Conservation (phyloP, 2,797 vertebrate species). For the Petrocephalus sullivani region DNA sequence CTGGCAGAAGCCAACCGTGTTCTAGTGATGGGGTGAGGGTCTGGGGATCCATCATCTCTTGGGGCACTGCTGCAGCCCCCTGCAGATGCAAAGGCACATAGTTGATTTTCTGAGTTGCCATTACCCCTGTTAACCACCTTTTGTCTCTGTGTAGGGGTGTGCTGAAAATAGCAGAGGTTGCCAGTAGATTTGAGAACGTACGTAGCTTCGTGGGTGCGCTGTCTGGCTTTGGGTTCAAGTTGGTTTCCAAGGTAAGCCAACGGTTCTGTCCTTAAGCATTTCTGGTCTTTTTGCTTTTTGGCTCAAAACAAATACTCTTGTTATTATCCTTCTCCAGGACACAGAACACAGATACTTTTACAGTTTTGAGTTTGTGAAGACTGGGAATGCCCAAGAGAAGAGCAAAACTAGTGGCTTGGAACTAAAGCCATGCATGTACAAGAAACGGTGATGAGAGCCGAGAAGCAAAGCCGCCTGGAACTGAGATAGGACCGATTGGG, state of each 20-base stretch:
- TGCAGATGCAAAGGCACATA: neutral
- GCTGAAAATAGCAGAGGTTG: conserved; percentile 85
- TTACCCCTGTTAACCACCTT: neutral
- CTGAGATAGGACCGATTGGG: neutral
- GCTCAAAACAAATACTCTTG: neutral
- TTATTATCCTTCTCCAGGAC: conserved; percentile 47
- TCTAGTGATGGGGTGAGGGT: conserved; percentile 70
- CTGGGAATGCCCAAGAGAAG: conserved; percentile 43
- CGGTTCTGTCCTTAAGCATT: neutral
- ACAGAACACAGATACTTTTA: conserved; percentile 66
- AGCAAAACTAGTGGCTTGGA: conserved; percentile 53
- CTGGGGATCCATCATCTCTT: neutral
- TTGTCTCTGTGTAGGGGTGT: conserved; percentile 62
- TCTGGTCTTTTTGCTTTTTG: neutral
- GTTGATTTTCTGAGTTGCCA: neutral
- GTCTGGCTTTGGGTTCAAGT: conserved; percentile 75
- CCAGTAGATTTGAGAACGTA: conserved; percentile 80
- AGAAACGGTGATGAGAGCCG: conserved; percentile 60
- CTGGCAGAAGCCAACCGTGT: conserved; percentile 84
- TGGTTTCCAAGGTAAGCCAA: conserved; percentile 69
- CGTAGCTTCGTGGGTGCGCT: conserved; percentile 64
- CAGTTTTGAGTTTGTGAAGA: conserved; percentile 66
- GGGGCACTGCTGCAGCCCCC: neutral
- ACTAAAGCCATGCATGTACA: conserved; percentile 68
- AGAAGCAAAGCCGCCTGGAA: neutral